Evolutionary conservation across 2,888 invertebrate species (phyloP).

Genomic region (Halictus quadricinctus): DNA sequence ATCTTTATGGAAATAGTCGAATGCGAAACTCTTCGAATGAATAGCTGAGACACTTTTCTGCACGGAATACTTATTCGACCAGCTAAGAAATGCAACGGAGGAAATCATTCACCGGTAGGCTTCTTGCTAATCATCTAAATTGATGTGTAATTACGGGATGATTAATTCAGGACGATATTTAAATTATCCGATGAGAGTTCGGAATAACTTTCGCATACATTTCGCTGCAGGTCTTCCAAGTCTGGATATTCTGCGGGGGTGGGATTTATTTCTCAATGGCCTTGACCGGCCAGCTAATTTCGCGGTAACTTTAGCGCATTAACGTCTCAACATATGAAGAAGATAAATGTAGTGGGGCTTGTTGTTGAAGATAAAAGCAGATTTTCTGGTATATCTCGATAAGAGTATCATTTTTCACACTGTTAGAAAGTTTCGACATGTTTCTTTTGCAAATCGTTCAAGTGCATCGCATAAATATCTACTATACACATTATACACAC

Average conservation of each 20-base stretch:
- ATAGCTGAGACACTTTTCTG: background rate
- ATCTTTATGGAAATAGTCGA: background rate
- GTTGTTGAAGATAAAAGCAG: background rate
- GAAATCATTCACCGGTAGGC: background rate
- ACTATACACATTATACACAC: background rate
- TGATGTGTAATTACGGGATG: constrained; percentile 6
- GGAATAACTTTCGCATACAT: constrained; percentile 15
- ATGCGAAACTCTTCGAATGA: background rate
- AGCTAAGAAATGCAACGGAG: background rate
- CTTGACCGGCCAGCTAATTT: constrained; percentile 11
- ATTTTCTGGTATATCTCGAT: background rate
- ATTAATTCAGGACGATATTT: background rate
- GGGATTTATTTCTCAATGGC: constrained; percentile 10
- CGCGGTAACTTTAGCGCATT: constrained; percentile 14
- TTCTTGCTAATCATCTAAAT: constrained; percentile 1
- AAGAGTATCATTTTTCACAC: background rate
- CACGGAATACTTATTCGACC: background rate
- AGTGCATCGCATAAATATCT: background rate
- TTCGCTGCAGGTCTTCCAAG: background rate
- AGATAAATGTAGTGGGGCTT: constrained; percentile 6
- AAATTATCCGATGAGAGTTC: constrained; percentile 9
- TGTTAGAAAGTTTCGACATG: background rate
- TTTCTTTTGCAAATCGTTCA: background rate
- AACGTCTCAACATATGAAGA: constrained; percentile 15
- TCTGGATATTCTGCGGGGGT: background rate